These are phyloP conservation scores for Andricus curvator DNA, from an alignment of 2,888 invertebrate species.

Conservation along the genomic window DNA sequence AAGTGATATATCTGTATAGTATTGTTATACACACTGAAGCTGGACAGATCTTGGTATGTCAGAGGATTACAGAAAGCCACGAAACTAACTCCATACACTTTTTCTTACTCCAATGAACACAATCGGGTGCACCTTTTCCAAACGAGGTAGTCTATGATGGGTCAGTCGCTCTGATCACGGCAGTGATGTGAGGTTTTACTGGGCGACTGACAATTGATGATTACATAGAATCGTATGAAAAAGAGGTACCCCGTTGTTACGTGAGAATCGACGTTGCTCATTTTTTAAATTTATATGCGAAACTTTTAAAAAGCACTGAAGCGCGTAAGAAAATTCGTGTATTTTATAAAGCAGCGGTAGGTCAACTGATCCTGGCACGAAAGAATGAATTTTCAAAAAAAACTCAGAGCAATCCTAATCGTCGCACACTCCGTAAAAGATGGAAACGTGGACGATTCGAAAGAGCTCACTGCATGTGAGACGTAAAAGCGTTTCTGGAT, in stretches of 20 bases:
- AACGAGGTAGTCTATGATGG: too few relatives aligned
- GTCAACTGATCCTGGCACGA: conserved; percentile 1
- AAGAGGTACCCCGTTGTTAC: not conserved
- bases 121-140: too few relatives aligned
- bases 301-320: not conserved
- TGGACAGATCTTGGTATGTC: not conserved
- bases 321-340: not conserved
- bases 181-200: too few relatives aligned
- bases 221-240: conserved; percentile 5
- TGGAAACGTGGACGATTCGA: not conserved
- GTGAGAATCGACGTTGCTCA: not conserved
- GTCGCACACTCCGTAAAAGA: not conserved
- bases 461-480: not conserved
- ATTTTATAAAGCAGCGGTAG: conserved; percentile 11
- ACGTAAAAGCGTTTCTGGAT: not conserved
- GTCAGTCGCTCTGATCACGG: too few relatives aligned
- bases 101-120: not conserved
- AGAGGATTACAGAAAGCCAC: conserved; percentile 1
- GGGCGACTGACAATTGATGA: not conserved
- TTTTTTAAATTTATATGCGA: not conserved
- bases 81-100: not conserved
- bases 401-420: not conserved
- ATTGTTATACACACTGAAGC: not conserved
- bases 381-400: not conserved
- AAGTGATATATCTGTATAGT: not conserved